Base-by-base conservation (phyloP, 2,797 vertebrate species). In the Poecilia wingei region DNA sequence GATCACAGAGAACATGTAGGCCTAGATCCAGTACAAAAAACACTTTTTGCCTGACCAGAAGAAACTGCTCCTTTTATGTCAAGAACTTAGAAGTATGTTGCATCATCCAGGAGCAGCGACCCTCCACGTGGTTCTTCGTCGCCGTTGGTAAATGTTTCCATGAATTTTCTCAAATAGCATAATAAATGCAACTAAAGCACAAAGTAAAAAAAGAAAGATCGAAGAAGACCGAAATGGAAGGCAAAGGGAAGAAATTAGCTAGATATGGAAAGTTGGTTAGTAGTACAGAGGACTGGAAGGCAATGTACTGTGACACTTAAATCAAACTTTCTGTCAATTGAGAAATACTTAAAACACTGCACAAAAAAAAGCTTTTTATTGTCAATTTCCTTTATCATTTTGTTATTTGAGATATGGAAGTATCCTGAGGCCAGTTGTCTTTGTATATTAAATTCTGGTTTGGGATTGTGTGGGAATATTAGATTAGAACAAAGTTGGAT, bases 371-470 rank as follows among this genome's bases (percentile, higher is more conserved):
- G 0, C n/a, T 45, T 73, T 51, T 22, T 36, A 53, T 46, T 16
- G 39, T 18, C 61, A 36, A 41, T 46, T n/a, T 59, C 47, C 46
- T 53, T n/a, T 59, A 59, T 45, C 59, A 8, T 16, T 33, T 6
- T 3, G 1, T 61, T 28, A 33, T 36, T 61, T 33, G 59, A 16
- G 59, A 61, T 69, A 36, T n/a, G 2, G 20, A 9, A 69, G 22
- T n/a, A 43, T 43, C 68, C 36, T 46, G 64, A 70, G 64, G 51
- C 14, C 92, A 93, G 91, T 87, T 91, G 89, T 83, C 74, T 70
- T 36, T 36, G 41, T 83, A 74, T 86, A 82, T 79, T 84, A 79
- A 79, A 59, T 82, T 82, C 64, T 77, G 80, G 75, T 78, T 64
- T 74, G 71, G 77, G 75, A 78, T 75, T 69, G 89, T 45, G 51